Evolutionary conservation across 2,888 invertebrate species (phyloP), one percentile per base, ranked within the genome.

Genomic region (Epiblema foenella): DNA sequence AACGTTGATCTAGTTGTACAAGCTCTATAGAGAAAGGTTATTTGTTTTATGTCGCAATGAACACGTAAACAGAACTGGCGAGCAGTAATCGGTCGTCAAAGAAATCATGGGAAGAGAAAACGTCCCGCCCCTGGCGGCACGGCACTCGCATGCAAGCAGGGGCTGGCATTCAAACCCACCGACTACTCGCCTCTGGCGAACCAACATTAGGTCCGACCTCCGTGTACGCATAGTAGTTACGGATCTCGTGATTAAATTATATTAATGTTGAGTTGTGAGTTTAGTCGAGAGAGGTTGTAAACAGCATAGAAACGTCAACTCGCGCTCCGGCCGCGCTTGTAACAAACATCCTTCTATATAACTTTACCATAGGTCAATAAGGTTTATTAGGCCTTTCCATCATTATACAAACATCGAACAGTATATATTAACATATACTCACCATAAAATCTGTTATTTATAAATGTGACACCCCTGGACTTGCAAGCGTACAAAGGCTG

Each of bases 81-180:
- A 77, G 75, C 78, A 73, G 72, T 75, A 76, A 78, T 79, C 81
- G 81, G 76, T 77, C 78, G 79, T 76, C 77, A 76, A 84, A 81
- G 81, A 84, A 85, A 84, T 79, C 82, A 87, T 88, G 88, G 84
- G 85, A 87, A 89, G 83, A 86, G 88, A 90, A 89, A 89, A 83
- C 84, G 77, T 69, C 72, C 77, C 77, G 77, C 75, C 77, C 71
- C 74, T 74, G 68, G 74, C 73, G 74, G 72, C 56, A 65, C 73
- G 75, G 72, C 56, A 68, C 56, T 54, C 69, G 76, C 78, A 62
- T 59, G 73, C 79, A 77, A 39, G 12, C 3, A 4, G 42, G 42
- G 12, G 15, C 42, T 15, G 42, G 15, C 42, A 15, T 42, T 42
- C 42, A 42, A 33, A 33, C 33, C 33, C 9, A 33, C 33, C 33